Evolutionary conservation across 2,113 vertebrate species (phyloP), one percentile per base, ranked within the genome.

Genomic region (Notiomystis cincta): DNA sequence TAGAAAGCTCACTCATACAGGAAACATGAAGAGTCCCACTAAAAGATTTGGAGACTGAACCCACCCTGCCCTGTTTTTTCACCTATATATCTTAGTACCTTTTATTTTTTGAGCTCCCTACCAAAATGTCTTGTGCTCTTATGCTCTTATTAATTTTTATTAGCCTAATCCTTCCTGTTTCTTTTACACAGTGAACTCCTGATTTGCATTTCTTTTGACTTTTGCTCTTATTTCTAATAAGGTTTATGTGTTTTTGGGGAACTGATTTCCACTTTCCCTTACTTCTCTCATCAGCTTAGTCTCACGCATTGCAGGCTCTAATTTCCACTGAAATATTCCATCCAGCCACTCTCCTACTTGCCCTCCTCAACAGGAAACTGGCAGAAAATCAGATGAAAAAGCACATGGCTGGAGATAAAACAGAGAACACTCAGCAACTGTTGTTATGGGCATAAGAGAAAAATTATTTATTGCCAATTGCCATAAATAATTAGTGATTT

Each of bases 341-440:
- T 45, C 22, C 30, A 51, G 6, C 9, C 37, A 31, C 14, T 47
- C 25, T 56, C 30, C 14, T 5, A 13, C 27, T 86, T 81, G 3
- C 14, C 11, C 35, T 56, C 10, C 45, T 71, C 10, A 56, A 33
- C 3, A 67, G 42, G 19, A 47, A 9, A 47, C 14, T 7, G 6
- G 7, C 3, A 40, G 33, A 60, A 76, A 54, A 44, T 12, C 35
- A 37, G 17, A 22, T 9, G 6, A 56, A 71, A 80, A 54, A 25
- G 0, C 15, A 54, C 1, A 1, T 38, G 21, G 2, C 4, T 60
- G 13, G n/a, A 38, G 20, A 48, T 57, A 38, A 69, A 37, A 40
- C 13, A 47, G 16, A 67, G 11, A 37, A 17, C 47, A 37, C 15
- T 21, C 58, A 58, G 2, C 7, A 53, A 13, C 35, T 38, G 33